Evolutionary conservation across 2,113 vertebrate species (phyloP), one percentile per base, ranked within the genome.

Genomic region (Toxotes chatareus): DNA sequence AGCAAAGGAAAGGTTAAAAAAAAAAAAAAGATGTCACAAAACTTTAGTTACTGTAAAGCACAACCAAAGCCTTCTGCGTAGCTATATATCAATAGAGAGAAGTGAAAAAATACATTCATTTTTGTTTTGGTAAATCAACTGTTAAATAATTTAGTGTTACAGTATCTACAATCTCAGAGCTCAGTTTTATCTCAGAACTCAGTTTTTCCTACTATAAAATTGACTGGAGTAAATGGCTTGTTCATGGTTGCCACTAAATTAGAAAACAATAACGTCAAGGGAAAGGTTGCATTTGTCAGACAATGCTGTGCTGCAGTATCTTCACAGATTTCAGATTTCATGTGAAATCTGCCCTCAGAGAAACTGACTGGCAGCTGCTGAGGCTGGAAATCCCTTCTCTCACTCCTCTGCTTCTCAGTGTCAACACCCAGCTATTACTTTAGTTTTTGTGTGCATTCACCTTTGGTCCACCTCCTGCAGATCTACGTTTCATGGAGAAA

Each of bases 381-480:
- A 51, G 19, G 49, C 49, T 51, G 10, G 60, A 36, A 53, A 56
- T 42, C 49, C 11, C 56, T 27, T 69, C 55, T 65, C 78, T 67
- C 32, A 17, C 60, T 46, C 49, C n/a, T 63, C 44, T 5, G 40
- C 40, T 36, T 21, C 10, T 46, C 44, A 60, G 32, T 42, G 60
- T 75, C 78, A 62, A 17, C 49, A 51, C 19, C 8, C 21, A 51
- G 2, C 65, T 44, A 75, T 75, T 85, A 34, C 12, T 51, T 46
- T 7, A 56, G 61, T 27, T 59, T 69, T 49, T 73, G 21, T 47
- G 38, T 34, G 14, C 63, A 53, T 31, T 64, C 64, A 84, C 74
- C 74, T 82, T 42, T 67, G 31, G 61, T 76, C 79, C 36, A 51
- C 53, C 49, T 61, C 23, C 60, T 34, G 69, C 49, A 85, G 40